Evolutionary conservation across 2,888 invertebrate species (phyloP).

Genomic region (Pachymerium ferrugineum): DNA sequence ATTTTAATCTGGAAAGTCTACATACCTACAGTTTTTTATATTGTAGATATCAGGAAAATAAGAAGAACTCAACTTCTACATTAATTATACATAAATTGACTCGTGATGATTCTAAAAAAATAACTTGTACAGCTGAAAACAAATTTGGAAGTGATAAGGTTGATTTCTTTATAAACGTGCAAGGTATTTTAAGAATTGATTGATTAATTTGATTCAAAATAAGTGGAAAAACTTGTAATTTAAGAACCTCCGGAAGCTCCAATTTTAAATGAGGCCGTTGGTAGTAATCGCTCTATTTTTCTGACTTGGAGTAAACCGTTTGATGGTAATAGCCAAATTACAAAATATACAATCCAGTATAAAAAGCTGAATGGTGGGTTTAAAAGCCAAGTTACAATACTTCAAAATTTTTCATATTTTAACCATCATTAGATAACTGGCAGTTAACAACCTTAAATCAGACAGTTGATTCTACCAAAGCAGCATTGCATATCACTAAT

Average conservation of each 20-base stretch:
- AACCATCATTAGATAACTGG: background rate
- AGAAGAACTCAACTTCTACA: background rate
- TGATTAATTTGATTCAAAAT: background rate
- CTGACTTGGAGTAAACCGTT: background rate
- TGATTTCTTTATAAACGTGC: background rate
- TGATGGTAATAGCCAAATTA: background rate
- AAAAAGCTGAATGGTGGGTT: background rate
- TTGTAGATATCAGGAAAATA: background rate
- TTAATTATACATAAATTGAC: background rate
- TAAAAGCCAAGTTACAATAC: no score
- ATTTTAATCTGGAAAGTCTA: background rate
- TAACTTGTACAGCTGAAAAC: background rate
- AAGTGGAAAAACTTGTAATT: background rate
- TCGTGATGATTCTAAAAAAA: background rate
- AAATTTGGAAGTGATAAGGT: background rate
- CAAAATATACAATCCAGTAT: background rate
- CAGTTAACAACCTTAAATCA: background rate
- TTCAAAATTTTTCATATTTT: background rate
- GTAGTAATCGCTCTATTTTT: conserved; percentile 1
- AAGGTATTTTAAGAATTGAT: background rate
- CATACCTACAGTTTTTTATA: background rate
- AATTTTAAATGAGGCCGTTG: background rate
- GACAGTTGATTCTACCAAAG: conserved; percentile 29
- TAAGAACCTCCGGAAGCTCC: background rate
- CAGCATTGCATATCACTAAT: conserved; percentile 10